Evolutionary conservation across 2,888 invertebrate species (phyloP), one percentile per base, ranked within the genome.

Genomic region (Tupiocoris notatus): DNA sequence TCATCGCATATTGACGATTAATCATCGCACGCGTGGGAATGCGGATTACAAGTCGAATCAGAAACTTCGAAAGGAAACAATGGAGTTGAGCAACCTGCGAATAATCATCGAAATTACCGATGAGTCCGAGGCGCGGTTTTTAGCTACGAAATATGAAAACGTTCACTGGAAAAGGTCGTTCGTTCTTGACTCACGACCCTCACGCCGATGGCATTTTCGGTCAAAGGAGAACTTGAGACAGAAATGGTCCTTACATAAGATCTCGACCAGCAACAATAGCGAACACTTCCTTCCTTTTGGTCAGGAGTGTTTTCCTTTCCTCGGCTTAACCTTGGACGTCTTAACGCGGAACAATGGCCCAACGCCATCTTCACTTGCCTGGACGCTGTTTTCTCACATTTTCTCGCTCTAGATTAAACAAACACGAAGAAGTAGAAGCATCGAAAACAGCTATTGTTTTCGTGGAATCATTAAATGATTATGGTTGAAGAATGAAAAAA

Each of bases 191-290:
- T 25, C 65, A 18, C 65, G 39, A 65, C 54, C 65, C 65, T 17
- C 54, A 17, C 65, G 65, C n/a, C n/a, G 65, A n/a, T 65, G 65
- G 25, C 39, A 65, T 65, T 65, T 65, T 39, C 21, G 18, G 21
- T 16, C 24, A 25, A 6, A 39, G 39, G 25, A 39, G 65, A 64
- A 64, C 16, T 18, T 65, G 65, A 25, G 54, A 65, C 39, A 25
- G 9, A 17, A 39, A 17, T 22, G n/a, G 25, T 12, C 65, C 39
- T 65, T 24, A 39, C 65, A 7, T 65, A 65, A 65, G 39, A 65
- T 20, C 64, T 7, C 54, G 21, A 25, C 39, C 17, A 39, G 54
- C 65, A 65, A 65, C 54, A 54, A n/a, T n/a, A n/a, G n/a, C n/a
- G 18, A 65, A 39, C 39, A 39, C 65, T 65, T 65, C 39, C n/a